These are phyloP conservation scores for Drosophila diplacantha DNA, from an alignment of 2,888 invertebrate genomes.

Conservation along the genomic window DNA sequence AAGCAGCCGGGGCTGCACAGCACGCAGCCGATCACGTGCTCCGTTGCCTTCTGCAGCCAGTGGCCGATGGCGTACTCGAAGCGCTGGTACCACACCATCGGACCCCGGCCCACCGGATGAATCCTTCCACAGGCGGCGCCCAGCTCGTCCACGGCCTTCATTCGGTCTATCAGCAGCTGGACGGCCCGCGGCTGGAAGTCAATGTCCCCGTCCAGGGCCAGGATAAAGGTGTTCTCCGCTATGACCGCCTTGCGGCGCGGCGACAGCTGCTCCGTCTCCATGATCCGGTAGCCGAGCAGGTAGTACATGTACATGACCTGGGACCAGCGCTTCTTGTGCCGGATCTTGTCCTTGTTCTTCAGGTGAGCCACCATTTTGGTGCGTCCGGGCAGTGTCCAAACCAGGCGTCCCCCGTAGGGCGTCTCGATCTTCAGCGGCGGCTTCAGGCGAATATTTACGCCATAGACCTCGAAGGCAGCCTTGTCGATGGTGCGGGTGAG, in stretches of 20 bases:
- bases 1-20: slow-evolving; percentile 95
- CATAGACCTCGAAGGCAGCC: slow-evolving; percentile 85
- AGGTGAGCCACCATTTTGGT: slow-evolving; percentile 91
- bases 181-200: slow-evolving; percentile 91
- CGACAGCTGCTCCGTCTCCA: slow-evolving; percentile 80
- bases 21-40: slow-evolving; percentile 93
- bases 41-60: slow-evolving; percentile 95
- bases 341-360: slow-evolving; percentile 92
- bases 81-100: slow-evolving; percentile 91
- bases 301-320: slow-evolving; percentile 98
- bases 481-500: slow-evolving; percentile 85
- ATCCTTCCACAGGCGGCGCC: slow-evolving; percentile 94
- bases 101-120: slow-evolving; percentile 90
- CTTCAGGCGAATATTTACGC: slow-evolving; percentile 81
- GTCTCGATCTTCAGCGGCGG: slow-evolving; percentile 87
- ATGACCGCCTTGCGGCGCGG: slow-evolving; percentile 81
- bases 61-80: slow-evolving; percentile 95
- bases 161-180: slow-evolving; percentile 87
- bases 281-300: slow-evolving; percentile 87
- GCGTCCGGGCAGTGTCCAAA: slow-evolving; percentile 90
- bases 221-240: slow-evolving; percentile 88
- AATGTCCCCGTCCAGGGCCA: slow-evolving; percentile 93
- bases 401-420: slow-evolving; percentile 91
- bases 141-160: slow-evolving; percentile 88
- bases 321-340: slow-evolving; percentile 95